Base-by-base conservation (phyloP, 2,888 invertebrate species). In the Microctonus hyperodae region DNA sequence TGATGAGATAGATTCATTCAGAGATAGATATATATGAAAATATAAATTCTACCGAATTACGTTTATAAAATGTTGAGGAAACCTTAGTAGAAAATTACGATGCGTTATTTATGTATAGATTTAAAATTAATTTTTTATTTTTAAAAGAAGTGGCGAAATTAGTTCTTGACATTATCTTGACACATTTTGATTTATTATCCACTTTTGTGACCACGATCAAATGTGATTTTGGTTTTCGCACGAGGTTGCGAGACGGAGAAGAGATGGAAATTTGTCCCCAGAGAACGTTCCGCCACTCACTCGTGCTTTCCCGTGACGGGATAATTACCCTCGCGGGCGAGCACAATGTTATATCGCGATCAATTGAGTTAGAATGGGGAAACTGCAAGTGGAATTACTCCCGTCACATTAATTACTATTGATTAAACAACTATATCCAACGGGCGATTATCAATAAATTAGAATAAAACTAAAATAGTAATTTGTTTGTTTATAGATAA, bases 221-320 rank as follows among this genome's bases (percentile, higher is more conserved):
- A 40, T 58, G 40, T 23, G 35, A 23, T 40, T 22, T 58, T 40
- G 25, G 40, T 56, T 56, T 31, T n/a, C 33, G 33, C 20, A 7
- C 7, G 28, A 28, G 20, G 23, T 40, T 37, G 64, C 68, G 56
- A 68, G 51, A 69, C 22, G 50, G 65, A 69, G 70, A 70, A 65
- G 56, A 68, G 56, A 69, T n/a, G 50, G 65, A 69, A 71, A 70
- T 70, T 63, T 59, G 60, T 67, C 67, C 66, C 48, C 28, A 20
- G 65, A 64, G 67, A 63, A 67, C 60, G 53, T 60, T 60, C 60
- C 48, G 60, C 60, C 28, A 60, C 48, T 60, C 60, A 60, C 60
- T 48, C 44, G 60, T 60, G 20, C 48, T 31, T 44, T 28, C 28
- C 31, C 28, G 31, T 60, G 60, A 60, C 48, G 60, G 28, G 60